Conservation (phyloP, 2,113 vertebrate genomes). For the Forbesichthys agassizii region DNA sequence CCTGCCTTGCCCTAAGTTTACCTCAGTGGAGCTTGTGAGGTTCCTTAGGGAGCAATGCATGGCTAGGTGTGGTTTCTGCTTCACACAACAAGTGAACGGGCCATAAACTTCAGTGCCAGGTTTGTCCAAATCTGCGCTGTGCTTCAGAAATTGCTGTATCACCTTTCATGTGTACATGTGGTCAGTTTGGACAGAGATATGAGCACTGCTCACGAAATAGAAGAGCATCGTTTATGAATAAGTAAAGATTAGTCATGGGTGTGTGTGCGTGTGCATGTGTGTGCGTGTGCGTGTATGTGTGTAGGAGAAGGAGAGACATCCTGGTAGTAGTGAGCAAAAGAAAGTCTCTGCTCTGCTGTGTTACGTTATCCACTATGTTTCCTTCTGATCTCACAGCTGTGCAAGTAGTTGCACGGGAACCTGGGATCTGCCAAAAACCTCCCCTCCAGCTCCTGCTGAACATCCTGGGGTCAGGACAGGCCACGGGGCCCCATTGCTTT, state of each 20-base stretch:
- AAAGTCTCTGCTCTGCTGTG: conserved; percentile 47
- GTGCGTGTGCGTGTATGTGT: no score
- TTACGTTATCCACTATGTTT: conserved; percentile 65
- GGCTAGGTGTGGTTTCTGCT: not conserved
- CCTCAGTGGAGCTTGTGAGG: conserved; percentile 43
- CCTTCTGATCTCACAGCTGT: conserved; percentile 73
- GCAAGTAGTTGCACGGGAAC: conserved; percentile 72
- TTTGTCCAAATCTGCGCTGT: not conserved
- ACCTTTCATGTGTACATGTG: conserved; percentile 37
- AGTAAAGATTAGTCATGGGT: no score
- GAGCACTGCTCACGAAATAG: conserved; percentile 44
- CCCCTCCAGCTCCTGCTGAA: conserved; percentile 56
- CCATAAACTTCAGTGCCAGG: conserved; percentile 17
- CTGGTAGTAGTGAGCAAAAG: conserved; percentile 10
- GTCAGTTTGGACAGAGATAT: conserved; percentile 35
- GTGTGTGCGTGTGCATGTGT: no score
- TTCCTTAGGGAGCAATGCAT: conserved; percentile 22
- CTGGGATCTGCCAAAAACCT: conserved; percentile 48
- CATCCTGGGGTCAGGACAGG: conserved; percentile 63
- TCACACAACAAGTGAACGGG: not conserved
- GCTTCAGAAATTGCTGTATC: not conserved
- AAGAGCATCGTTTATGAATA: no score
- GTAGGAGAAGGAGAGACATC: no score
- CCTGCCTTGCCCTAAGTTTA: conserved; percentile 48
- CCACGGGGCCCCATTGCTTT: conserved; percentile 18